Conservation (phyloP, 2,113 vertebrate genomes). For the Acanthochromis polyacanthus region DNA sequence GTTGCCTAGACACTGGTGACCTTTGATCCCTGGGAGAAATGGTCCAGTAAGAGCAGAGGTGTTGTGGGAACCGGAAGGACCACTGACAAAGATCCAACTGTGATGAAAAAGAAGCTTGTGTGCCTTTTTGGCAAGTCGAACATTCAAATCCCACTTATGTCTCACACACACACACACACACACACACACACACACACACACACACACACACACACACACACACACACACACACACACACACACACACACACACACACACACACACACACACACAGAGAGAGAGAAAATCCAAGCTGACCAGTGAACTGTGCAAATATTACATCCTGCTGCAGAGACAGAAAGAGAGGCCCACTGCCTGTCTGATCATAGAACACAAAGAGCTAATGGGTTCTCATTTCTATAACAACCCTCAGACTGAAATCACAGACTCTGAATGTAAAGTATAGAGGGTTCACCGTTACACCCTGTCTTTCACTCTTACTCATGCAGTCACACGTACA, state of each 20-base stretch:
- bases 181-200: background rate
- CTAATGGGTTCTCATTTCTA: slow-evolving; percentile 22
- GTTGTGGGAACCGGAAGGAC: slow-evolving; percentile 60
- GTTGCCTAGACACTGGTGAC: slow-evolving; percentile 68
- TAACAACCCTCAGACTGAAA: slow-evolving; percentile 28
- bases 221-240: background rate
- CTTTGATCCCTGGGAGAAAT: slow-evolving; percentile 46
- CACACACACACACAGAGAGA: background rate
- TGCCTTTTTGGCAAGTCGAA: slow-evolving; percentile 12
- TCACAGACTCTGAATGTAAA: background rate
- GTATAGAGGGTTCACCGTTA: background rate
- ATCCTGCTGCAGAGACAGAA: slow-evolving; percentile 42
- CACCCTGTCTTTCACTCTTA: background rate
- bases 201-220: background rate
- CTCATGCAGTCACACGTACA: background rate
- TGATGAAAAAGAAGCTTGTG: slow-evolving; percentile 39
- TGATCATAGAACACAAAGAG: slow-evolving; percentile 12
- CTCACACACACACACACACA: background rate
- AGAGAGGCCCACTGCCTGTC: slow-evolving; percentile 18
- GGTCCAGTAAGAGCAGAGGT: slow-evolving; percentile 45
- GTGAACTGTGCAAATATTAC: slow-evolving; percentile 50
- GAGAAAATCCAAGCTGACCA: slow-evolving; percentile 14
- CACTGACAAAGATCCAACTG: slow-evolving; percentile 47
- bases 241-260: background rate
- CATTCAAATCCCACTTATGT: slow-evolving; percentile 33